Percentiles rank a stretch among this genome's conserved stretches.
phyloP scores from a whole-genome alignment of 2,113 vertebrate species.

The Pseudonaja textilis region DNA sequence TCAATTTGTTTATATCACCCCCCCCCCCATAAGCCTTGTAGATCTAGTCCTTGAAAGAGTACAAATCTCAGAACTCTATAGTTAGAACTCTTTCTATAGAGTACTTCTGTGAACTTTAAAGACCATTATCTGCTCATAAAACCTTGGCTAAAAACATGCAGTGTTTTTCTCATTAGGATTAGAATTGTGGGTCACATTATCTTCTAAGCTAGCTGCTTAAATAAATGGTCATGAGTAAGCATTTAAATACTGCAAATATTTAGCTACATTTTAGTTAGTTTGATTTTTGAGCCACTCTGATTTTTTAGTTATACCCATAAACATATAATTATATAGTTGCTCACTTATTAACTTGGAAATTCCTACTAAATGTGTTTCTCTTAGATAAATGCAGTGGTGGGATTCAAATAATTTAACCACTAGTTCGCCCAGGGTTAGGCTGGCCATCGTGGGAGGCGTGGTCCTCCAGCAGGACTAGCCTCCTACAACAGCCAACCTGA shows the following conservation, averaged over 20 bases:
- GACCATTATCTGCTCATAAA: constrained; percentile 24
- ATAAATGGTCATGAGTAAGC: constrained; percentile 1
- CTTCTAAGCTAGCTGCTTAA: not conserved
- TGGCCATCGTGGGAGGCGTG: too few species aligned
- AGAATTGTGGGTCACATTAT: not conserved
- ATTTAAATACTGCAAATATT: not conserved
- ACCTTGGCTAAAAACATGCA: not conserved
- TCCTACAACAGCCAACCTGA: too few species aligned
- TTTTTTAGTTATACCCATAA: not conserved
- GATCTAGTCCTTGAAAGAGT: not conserved
- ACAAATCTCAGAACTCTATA: not conserved
- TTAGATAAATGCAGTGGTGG: constrained; percentile 4
- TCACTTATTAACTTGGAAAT: not conserved
- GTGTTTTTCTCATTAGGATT: not conserved
- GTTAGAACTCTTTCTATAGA: too few species aligned
- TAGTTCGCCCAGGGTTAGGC: too few species aligned
- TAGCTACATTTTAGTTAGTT: constrained; percentile 12
- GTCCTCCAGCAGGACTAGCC: too few species aligned
- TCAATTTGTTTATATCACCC: not conserved
- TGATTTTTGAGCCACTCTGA: not conserved
- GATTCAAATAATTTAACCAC: too few species aligned
- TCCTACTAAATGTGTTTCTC: not conserved
- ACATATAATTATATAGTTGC: not conserved
- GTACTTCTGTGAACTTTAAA: not conserved
- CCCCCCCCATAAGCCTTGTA: too few species aligned